Evolutionary conservation across 2,888 invertebrate species (phyloP), one percentile per base, ranked within the genome.

Genomic region (Beris morrisii): DNA sequence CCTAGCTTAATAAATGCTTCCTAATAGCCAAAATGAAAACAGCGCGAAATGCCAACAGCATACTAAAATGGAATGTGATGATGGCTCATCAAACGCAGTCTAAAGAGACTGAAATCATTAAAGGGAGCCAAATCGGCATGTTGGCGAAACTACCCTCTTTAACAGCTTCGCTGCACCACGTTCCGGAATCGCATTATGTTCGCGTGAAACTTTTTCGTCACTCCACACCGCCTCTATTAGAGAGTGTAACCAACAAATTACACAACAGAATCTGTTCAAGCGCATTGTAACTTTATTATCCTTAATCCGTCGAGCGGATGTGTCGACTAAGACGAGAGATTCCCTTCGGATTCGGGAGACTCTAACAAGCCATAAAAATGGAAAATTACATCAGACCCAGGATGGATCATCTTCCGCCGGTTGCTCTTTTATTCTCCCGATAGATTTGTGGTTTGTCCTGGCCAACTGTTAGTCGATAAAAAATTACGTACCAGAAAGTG

Each of bases 161-260:
- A 50, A 52, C 61, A 43, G 52, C 43, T 61, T 9, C 61, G 52
- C 52, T 38, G 50, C 13, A 61, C 38, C 38, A 38, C 38, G 38
- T 38, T 38, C 38, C 38, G 38, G 38, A 38, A 38, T 38, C 38
- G 38, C 38, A 38, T 38, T 30, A 48, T 59, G 12, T 46, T 22
- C 46, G 58, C 58, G 45, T 59, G 58, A 59, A 59, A 48, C 31
- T 38, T 38, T 15, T 54, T 31, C 32, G 15, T 52, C 22, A 15
- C 22, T 52, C 52, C 28, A 52, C 5, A 52, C 52, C 61, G 50
- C 52, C 61, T 61, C 61, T 31, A 61, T 61, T 61, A 61, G 50
- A 50, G 61, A 52, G 61, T 61, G 61, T 61, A 50, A 61, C 61
- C 61, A 31, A 61, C 61, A 50, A 61, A 61, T 61, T 61, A 61